A percentile compares a stretch with the other conserved stretches of the same genome.
Evolutionary conservation across 2,888 invertebrate genomes (phyloP).

Genomic region (Pherbina coryleti): DNA sequence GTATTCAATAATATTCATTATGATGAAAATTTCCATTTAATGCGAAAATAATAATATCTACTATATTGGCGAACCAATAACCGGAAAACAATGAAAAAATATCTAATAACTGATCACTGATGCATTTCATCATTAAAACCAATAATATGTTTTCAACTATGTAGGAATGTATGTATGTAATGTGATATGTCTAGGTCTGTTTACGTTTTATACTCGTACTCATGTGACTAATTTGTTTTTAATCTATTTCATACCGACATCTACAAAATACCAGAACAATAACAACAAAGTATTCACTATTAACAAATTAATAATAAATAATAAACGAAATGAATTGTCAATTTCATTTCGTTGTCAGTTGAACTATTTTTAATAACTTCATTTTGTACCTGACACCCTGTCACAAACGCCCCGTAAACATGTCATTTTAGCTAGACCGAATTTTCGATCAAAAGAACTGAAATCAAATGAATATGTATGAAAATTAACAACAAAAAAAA

Average conservation of each 20-base stretch:
- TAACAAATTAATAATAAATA: constrained; percentile 50
- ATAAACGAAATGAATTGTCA: constrained; percentile 61
- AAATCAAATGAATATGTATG: not conserved
- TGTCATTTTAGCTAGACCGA: constrained; percentile 17
- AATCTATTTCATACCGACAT: constrained; percentile 51
- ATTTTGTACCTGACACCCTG: constrained; percentile 50
- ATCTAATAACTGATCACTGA: not conserved
- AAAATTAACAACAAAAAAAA: not conserved
- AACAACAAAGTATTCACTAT: constrained; percentile 26
- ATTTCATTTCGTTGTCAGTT: constrained; percentile 46
- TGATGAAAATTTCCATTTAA: too few species aligned
- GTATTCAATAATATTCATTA: too few species aligned
- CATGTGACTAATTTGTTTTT: constrained; percentile 58
- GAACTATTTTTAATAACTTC: constrained; percentile 55
- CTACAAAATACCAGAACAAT: constrained; percentile 48
- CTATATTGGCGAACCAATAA: too few species aligned
- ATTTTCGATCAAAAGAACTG: constrained; percentile 14
- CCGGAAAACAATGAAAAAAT: not conserved
- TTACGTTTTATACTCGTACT: not conserved
- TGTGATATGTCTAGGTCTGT: not conserved
- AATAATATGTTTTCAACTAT: not conserved
- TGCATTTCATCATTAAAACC: constrained; percentile 1
- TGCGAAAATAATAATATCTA: too few species aligned
- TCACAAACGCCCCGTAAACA: constrained; percentile 2
- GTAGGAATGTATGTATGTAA: not conserved